Conservation (phyloP, 1,140 invertebrate species). For the Ditylenchus dipsaci region DNA sequence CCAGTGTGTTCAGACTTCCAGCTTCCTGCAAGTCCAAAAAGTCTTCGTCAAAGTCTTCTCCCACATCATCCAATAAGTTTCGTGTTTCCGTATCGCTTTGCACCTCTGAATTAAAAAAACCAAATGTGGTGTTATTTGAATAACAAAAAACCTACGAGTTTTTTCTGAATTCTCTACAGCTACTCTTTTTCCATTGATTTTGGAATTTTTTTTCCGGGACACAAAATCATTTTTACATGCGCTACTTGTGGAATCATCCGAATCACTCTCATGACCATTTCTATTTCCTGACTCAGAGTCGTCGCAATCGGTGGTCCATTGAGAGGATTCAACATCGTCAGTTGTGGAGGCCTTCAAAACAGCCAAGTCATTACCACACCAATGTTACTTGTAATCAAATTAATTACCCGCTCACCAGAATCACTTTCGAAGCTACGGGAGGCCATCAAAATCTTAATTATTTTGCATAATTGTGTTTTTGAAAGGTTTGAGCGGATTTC, state of each 20-base stretch:
- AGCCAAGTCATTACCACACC: slow-evolving; percentile 4
- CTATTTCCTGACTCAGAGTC: slow-evolving; percentile 28
- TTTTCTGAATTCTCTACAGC: slow-evolving; percentile 9
- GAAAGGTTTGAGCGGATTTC: no score
- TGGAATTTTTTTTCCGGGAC: neutral
- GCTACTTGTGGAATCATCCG: neutral
- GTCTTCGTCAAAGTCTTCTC: slow-evolving; percentile 35
- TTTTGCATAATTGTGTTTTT: no score
- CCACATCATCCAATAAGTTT: slow-evolving; percentile 40
- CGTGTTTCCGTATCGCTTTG: slow-evolving; percentile 44
- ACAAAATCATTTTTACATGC: neutral
- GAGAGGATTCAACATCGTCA: slow-evolving; percentile 35
- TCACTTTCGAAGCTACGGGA: slow-evolving; percentile 28
- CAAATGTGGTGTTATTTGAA: slow-evolving; percentile 7
- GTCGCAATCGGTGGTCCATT: slow-evolving; percentile 35
- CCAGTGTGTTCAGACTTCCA: neutral
- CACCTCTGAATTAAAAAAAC: slow-evolving; percentile 24
- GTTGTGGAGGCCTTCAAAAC: slow-evolving; percentile 32
- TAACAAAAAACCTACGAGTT: slow-evolving; percentile 9
- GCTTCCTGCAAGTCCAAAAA: slow-evolving; percentile 24
- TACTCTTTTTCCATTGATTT: slow-evolving; percentile 7
- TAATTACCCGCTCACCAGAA: slow-evolving; percentile 41
- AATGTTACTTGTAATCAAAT: neutral
- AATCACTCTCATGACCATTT: slow-evolving; percentile 17
- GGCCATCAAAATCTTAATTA: slow-evolving; percentile 1